Base-by-base conservation (phyloP, 2,113 vertebrate species). In the Psettodes erumei region DNA sequence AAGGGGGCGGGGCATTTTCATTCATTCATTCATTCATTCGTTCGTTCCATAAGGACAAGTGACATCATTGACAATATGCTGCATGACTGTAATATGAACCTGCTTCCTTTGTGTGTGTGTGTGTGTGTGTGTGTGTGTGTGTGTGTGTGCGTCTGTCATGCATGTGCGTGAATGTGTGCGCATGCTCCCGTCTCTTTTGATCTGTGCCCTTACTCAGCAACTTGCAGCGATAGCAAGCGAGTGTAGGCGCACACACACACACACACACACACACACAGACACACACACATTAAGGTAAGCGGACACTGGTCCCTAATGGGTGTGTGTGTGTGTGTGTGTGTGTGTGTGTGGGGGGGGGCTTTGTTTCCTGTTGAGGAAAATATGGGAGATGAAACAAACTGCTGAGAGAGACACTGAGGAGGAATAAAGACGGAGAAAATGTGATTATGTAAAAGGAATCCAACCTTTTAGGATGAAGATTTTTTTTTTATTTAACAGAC, bases 361-460 rank as follows among this genome's bases (percentile, higher is more conserved):
- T 65, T 73, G 78, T 88, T 90, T 90, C 89, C 89, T 90, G 86
- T 89, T 50, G 85, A 89, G 84, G 82, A 88, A 88, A 82, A 80
- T 73, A 79, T 82, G 71, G 69, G 84, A 84, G 83, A 87, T 87
- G 86, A 90, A 90, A 90, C 83, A 87, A 90, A 87, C 83, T 86
- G 89, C 86, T 87, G 85, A 87, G 86, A 84, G 72, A 84, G 48
- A 80, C 5, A 66, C 61, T 42, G 74, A 75, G 50, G 35, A 16
- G 45, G 9, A 15, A 56, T 62, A 42, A 66, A 77, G 61, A 77
- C 45, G 51, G 66, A 84, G 66, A 76, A 59, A 75, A 80, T 64
- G 38, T 56, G 70, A 82, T 83, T 76, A 81, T 76, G 62, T 28
- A 1, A 53, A 65, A 72, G 32, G 48, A 82, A 72, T 64, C 60